These are phyloP conservation scores for Heterotilapia buettikoferi DNA, from an alignment of 2,113 vertebrate genomes.

Conservation along the genomic window DNA sequence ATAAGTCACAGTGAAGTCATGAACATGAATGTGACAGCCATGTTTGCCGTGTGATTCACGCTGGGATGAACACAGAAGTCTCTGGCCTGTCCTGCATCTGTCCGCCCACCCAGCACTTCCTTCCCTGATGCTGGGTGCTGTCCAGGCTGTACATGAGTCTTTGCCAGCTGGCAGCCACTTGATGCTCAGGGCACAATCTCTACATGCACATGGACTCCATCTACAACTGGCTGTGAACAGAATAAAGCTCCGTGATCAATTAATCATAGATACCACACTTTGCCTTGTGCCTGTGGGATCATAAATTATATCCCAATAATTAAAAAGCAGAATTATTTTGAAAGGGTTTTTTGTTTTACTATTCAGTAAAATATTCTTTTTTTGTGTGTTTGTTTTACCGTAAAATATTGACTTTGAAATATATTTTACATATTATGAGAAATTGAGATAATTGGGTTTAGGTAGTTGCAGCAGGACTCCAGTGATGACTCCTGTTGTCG, in stretches of 20 bases:
- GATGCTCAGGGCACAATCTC: slow-evolving; percentile 14
- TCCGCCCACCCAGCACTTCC: not conserved
- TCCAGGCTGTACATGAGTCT: not conserved
- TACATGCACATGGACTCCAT: slow-evolving; percentile 27
- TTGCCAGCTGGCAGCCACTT: slow-evolving; percentile 32
- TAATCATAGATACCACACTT: slow-evolving; percentile 14
- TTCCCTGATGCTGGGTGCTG: not conserved
- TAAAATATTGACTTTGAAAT: not conserved
- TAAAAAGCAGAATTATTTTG: not conserved
- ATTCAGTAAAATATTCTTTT: accelerated
- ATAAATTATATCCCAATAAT: not conserved
- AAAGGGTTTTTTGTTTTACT: not conserved
- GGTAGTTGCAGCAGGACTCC: not conserved
- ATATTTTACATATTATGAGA: not conserved
- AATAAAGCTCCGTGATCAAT: slow-evolving; percentile 5
- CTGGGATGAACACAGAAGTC: slow-evolving; percentile 2
- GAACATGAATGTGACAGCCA: slow-evolving; percentile 3
- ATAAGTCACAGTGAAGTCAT: not conserved
- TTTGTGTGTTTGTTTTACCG: not conserved
- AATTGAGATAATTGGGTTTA: not conserved
- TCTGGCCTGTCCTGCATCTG: slow-evolving; percentile 18
- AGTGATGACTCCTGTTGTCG: not conserved
- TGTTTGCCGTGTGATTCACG: not conserved
- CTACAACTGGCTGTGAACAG: not conserved
- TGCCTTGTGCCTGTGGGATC: not conserved